Base-by-base conservation (phyloP, 2,797 vertebrate genomes). In the Chloroceryle amazona region DNA sequence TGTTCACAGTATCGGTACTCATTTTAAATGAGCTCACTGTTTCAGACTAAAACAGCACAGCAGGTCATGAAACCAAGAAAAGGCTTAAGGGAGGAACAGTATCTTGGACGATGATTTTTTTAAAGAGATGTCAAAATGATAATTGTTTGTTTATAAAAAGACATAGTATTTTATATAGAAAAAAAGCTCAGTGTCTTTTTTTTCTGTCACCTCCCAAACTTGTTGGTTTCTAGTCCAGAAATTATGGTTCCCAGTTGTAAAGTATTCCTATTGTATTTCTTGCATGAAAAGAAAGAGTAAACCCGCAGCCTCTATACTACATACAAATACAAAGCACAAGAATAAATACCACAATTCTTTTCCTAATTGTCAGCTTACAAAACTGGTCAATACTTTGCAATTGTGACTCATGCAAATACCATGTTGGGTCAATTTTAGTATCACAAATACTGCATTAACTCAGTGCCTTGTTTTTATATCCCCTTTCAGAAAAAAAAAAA, bases 301-400 rank as follows among this genome's bases (percentile, higher is more conserved):
- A 97, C 90, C 93, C 76, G 76, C 90, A 93, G 97, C 93, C 93
- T 98, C 93, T 98, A 97, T 90, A 94, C 96, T 97, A 98, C 89
- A 82, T 97, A 97, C 96, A 97, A 97, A 96, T 96, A 97, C 87
- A 97, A 98, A 96, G 96, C 96, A 96, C 92, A 96, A 97, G 94
- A 98, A 98, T 98, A 98, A 98, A 98, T 98, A 98, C 93, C 93
- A 95, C 92, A 95, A 94, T 95, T 98, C 78, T 96, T 90, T 90
- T 95, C 86, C 96, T 98, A 98, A 96, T 96, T 68, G 55, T 97
- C 97, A 97, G 93, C 89, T 97, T 97, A 98, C 92, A 98, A 97
- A 98, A 98, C 96, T 81, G 91, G 94, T 98, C 89, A 95, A 97
- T 97, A 98, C 76, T 91, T 91, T 96, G 94, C 96, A 94, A 96